These are phyloP conservation scores for Enteromius paludinosus DNA, from an alignment of 2,797 vertebrate genomes.

Conservation along the genomic window DNA sequence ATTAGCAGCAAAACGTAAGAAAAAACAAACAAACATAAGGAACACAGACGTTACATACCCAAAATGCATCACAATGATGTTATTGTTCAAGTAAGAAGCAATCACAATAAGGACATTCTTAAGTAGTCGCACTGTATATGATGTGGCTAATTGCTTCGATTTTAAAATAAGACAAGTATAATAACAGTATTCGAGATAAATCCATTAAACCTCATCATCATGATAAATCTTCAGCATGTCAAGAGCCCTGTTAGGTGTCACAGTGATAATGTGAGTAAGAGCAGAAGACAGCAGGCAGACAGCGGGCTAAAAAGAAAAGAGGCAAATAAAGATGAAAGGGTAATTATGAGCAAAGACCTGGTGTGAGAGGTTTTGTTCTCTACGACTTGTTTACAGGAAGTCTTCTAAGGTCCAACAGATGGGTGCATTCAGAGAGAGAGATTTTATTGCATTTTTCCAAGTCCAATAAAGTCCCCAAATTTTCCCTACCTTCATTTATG, in stretches of 20 bases:
- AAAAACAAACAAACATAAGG: background rate
- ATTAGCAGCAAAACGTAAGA: conserved; percentile 16
- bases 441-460: conserved; percentile 83
- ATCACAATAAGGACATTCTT: background rate
- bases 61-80: background rate
- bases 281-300: conserved; percentile 48
- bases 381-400: conserved; percentile 83
- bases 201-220: background rate
- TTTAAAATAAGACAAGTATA: conserved; percentile 5
- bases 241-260: conserved; percentile 18
- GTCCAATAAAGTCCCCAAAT: conserved; percentile 73
- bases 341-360: conserved; percentile 60
- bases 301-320: conserved; percentile 49
- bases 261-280: conserved; percentile 34
- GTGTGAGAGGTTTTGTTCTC: conserved; percentile 79
- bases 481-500: conserved; percentile 74
- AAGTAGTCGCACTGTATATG: background rate
- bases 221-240: conserved; percentile 12
- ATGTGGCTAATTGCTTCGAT: background rate
- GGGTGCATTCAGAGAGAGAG: conserved; percentile 77
- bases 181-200: background rate
- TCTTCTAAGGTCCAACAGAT: conserved; percentile 78
- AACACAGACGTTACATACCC: background rate
- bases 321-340: conserved; percentile 73
- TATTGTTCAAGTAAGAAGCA: background rate